Evolutionary conservation across 2,888 invertebrate species (phyloP).

Genomic region (Limnephilus auricula): DNA sequence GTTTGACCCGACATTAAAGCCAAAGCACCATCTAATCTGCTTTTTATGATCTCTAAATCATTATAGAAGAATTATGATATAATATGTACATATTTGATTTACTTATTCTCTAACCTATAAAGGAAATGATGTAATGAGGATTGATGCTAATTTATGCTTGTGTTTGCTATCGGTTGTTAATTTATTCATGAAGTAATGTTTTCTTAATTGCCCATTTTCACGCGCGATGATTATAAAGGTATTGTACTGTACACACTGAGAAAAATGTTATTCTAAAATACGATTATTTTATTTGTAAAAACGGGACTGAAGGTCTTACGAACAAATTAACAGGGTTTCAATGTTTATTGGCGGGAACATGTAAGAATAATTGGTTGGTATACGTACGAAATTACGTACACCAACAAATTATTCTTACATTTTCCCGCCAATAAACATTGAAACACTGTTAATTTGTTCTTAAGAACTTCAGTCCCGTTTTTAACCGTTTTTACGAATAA

Average conservation of each 20-base stretch:
- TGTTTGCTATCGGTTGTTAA: not conserved
- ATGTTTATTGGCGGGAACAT: too few species aligned
- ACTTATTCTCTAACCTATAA: not conserved
- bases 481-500: too few species aligned
- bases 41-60: not conserved
- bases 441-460: too few species aligned
- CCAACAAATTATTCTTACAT: too few species aligned
- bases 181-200: not conserved
- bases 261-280: too few species aligned
- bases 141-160: not conserved
- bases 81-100: not conserved
- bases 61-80: not conserved
- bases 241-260: not conserved
- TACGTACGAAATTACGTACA: too few species aligned
- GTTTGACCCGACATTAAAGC: not conserved
- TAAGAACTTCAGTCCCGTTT: too few species aligned
- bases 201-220: not conserved
- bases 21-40: not conserved
- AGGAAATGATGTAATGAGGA: not conserved
- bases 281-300: too few species aligned
- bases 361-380: too few species aligned
- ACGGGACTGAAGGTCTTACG: too few species aligned
- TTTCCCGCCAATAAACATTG: too few species aligned
- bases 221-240: not conserved
- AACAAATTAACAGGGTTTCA: too few species aligned